Evolutionary conservation across 1,140 invertebrate genomes (phyloP), one percentile per base, ranked within the genome.

Genomic region (Artemia franciscana): DNA sequence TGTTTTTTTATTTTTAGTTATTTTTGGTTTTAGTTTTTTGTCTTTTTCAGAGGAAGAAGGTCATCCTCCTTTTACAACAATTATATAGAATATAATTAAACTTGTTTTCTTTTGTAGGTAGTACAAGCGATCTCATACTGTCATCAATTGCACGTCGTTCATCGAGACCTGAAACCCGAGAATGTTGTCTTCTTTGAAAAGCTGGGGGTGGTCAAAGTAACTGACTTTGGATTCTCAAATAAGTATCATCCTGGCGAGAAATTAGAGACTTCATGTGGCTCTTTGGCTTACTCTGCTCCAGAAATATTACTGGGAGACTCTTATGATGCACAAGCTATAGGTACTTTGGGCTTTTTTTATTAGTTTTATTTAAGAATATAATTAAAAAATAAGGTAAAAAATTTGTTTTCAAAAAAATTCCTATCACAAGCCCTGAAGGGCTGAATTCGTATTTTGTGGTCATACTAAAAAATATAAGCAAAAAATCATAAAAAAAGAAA

Each of bases 151-250:
- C 87, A 91, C 71, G 88, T 93, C 15, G 86, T 91, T 23, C 89
- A 91, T 74, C 81, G 96, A 64, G 96, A 99, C 75, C 78, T 98
- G 62, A 97, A 98, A 75, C 94, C 94, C 18, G 95, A 98, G 76
- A 98, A 98, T 78, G 92, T 98, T 58, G 91, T 98, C 3, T 97
- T 98, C 75, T 98, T 98, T 73, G 89, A 97, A 76, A 94, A 93
- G 75, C 77, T 91, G 63, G 93, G 92, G 58, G 80, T 93, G 70
- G 95, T 99, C 3, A 99, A 99, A 78, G 79, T 99, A 62, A 98
- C 96, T 59, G 96, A 98, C 75, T 99, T 99, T 78, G 95, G 96
- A 30, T 63, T 63, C 39, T 64, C 60, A 12, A 80, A 83, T 70
- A 76, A 91, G 73, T 99, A 95, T 76, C 89, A 84, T 71, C 94